phyloP scores from a whole-genome alignment of 2,888 invertebrate genomes.

The Troglohyphantes excavatus region DNA sequence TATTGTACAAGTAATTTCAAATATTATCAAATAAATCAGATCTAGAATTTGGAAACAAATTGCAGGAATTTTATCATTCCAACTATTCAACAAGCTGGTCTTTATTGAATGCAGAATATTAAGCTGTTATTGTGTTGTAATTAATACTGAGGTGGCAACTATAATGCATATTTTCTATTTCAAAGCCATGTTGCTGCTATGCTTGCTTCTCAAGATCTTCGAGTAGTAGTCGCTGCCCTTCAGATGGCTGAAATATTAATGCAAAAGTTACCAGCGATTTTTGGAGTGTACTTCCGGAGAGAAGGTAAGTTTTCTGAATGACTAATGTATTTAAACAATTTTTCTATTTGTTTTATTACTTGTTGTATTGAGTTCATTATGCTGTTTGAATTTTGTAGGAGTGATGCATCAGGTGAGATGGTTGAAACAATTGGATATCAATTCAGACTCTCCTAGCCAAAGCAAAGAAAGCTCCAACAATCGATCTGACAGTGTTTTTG shows the following conservation, averaged over 20 bases:
- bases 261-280: constrained; percentile 97
- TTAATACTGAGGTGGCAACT: too few relatives aligned
- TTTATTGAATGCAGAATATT: too few relatives aligned
- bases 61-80: too few relatives aligned
- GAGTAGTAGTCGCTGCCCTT: constrained; percentile 97
- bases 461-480: constrained; percentile 53
- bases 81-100: too few relatives aligned
- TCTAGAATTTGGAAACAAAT: too few relatives aligned
- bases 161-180: constrained; percentile 4
- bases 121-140: too few relatives aligned
- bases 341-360: background rate
- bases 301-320: constrained; percentile 87
- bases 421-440: constrained; percentile 83
- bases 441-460: constrained; percentile 51
- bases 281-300: constrained; percentile 96
- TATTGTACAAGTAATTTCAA: too few relatives aligned
- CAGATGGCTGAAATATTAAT: constrained; percentile 98
- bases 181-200: constrained; percentile 97
- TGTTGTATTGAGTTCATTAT: too few relatives aligned
- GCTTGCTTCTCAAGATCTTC: constrained; percentile 97
- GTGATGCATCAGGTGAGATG: constrained; percentile 95
- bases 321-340: background rate
- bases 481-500: constrained; percentile 57
- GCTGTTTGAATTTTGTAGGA: constrained; percentile 81
- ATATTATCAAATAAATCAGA: too few relatives aligned